Percentiles rank a stretch among this genome's conserved stretches.
Evolutionary conservation across 2,888 invertebrate genomes (phyloP).

Genomic region (Prenolepis imparis): DNA sequence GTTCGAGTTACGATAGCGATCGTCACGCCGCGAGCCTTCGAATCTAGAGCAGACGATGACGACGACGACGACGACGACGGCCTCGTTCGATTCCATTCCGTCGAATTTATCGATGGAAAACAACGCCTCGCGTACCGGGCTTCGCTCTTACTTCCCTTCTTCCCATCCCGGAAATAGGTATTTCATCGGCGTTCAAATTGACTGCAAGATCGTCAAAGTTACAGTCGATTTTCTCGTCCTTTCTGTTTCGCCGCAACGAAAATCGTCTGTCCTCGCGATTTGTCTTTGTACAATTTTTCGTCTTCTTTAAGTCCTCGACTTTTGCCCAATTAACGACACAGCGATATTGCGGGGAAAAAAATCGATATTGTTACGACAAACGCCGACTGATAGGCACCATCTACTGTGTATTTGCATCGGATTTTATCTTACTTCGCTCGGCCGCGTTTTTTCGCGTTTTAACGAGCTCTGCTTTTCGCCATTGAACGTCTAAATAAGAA

Average conservation of each 20-base stretch:
- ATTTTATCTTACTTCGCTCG: constrained; percentile 25
- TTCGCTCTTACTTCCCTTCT: constrained; percentile 57
- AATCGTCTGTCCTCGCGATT: constrained; percentile 19
- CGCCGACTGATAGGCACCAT: not conserved
- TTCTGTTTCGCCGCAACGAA: constrained; percentile 64
- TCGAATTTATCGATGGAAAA: constrained; percentile 77
- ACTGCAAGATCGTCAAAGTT: constrained; percentile 75
- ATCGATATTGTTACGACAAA: constrained; percentile 8
- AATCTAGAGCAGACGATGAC: constrained; percentile 62
- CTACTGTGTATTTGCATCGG: not conserved
- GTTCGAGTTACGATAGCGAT: constrained; percentile 74
- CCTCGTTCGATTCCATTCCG: constrained; percentile 74
- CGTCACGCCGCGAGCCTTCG: constrained; percentile 61
- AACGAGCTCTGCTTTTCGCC: constrained; percentile 6
- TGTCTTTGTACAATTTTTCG: not conserved
- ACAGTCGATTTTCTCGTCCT: constrained; percentile 68
- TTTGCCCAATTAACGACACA: constrained; percentile 22
- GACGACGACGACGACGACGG: constrained; percentile 56
- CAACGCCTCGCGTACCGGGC: constrained; percentile 64
- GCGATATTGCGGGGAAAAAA: not conserved
- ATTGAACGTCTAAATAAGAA: constrained; percentile 19
- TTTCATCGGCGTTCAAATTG: constrained; percentile 78
- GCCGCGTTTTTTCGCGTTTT: constrained; percentile 15
- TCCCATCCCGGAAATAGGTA: constrained; percentile 73
- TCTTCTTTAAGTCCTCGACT: not conserved